Evolutionary conservation across 1,140 invertebrate genomes (phyloP).

Genomic region (Hycleus phaleratus): DNA sequence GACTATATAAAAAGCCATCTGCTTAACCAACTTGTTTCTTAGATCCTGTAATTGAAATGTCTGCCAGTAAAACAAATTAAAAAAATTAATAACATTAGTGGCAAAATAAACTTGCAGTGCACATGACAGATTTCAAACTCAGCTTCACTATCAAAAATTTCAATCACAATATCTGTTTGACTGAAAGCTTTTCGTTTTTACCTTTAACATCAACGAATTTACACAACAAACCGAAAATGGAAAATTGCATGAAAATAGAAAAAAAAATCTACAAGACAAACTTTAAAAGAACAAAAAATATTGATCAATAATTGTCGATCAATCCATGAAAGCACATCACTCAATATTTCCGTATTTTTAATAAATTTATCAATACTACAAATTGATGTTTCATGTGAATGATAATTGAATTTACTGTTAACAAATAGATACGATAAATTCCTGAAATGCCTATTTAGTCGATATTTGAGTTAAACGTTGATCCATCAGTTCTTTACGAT

Average conservation of each 20-base stretch:
- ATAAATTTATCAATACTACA: conserved; percentile 2
- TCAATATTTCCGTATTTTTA: conserved; percentile 14
- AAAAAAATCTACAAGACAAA: no score
- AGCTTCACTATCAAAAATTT: conserved; percentile 62
- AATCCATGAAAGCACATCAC: conserved; percentile 23
- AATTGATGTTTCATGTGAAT: conserved; percentile 20
- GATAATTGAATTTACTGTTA: conserved; percentile 15
- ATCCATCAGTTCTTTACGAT: conserved; percentile 31
- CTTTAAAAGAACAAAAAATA: conserved; percentile 34
- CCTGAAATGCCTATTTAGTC: conserved; percentile 17
- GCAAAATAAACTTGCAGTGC: conserved; percentile 27
- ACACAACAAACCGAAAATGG: no score
- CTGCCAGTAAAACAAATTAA: no score
- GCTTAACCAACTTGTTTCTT: no score
- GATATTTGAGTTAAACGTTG: conserved; percentile 24
- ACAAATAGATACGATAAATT: conserved; percentile 17
- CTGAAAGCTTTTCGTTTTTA: conserved; percentile 72
- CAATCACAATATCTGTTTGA: conserved; percentile 82
- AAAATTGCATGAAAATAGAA: no score
- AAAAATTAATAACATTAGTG: no score
- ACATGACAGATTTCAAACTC: conserved; percentile 74
- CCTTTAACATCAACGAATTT: conserved; percentile 86
- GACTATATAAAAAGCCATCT: no score
- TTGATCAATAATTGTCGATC: conserved; percentile 21
- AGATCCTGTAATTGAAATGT: no score